Percentiles rank a stretch among this genome's conserved stretches.
These are phyloP conservation scores for Chondrilla cf. caribensis DNA, from an alignment of 37 sponge, comb jelly and placozoan genomes.

Conservation along the genomic window DNA sequence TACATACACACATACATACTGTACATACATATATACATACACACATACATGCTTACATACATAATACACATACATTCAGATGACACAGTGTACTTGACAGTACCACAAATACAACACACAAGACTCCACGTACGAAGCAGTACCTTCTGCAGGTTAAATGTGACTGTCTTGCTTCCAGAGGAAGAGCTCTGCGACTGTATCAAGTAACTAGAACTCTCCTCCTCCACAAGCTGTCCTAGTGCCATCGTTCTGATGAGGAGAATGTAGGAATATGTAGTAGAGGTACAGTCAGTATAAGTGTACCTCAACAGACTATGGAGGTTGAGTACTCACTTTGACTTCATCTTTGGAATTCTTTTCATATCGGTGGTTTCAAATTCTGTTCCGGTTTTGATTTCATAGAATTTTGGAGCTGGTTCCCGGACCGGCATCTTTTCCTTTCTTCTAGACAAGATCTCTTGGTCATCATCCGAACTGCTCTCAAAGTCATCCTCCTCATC, in stretches of 20 bases:
- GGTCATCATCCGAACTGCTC: slow-evolving; percentile 45
- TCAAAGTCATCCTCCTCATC: slow-evolving; percentile 14
- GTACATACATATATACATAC: too few species aligned
- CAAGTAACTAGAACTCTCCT: not conserved
- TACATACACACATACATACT: too few species aligned
- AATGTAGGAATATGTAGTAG: slow-evolving; percentile 8
- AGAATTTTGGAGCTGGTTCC: slow-evolving; percentile 27
- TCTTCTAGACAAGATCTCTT: slow-evolving; percentile 12
- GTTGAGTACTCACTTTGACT: not conserved
- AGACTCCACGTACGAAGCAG: too few species aligned
- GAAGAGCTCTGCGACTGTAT: not conserved
- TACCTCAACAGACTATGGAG: not conserved
- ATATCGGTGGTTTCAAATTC: not conserved
- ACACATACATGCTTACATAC: too few species aligned
- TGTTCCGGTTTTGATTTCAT: slow-evolving; percentile 29
- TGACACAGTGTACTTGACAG: too few species aligned
- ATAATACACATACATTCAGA: too few species aligned
- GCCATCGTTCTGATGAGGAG: not conserved
- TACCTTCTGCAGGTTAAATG: slow-evolving; percentile 46
- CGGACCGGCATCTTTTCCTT: not conserved
- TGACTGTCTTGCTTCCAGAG: slow-evolving; percentile 48
- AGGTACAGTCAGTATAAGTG: not conserved
- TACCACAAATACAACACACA: too few species aligned
- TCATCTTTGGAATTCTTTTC: not conserved
- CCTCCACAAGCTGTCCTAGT: not conserved